Evolutionary conservation across 2,113 vertebrate species (phyloP).

Genomic region (Sinocyclocheilus maitianheensis): DNA sequence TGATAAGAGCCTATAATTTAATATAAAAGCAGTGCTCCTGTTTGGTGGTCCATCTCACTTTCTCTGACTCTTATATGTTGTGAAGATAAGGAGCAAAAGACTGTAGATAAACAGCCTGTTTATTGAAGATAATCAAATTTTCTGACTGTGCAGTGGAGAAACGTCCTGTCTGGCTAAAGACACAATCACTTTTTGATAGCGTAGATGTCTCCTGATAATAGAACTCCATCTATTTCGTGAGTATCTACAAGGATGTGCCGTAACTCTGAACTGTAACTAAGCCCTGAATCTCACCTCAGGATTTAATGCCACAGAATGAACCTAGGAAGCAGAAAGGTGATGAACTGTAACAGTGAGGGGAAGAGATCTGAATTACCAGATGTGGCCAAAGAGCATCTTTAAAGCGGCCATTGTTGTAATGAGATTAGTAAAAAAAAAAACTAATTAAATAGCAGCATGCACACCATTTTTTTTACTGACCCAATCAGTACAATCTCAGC

Average conservation of each 20-base stretch:
- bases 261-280: background rate
- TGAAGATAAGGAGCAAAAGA: constrained; percentile 63
- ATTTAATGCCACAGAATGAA: constrained; percentile 59
- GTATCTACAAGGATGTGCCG: constrained; percentile 31
- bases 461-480: background rate
- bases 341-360: constrained; percentile 35
- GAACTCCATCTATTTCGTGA: constrained; percentile 44
- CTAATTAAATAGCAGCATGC: background rate
- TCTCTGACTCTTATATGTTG: constrained; percentile 22
- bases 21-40: constrained; percentile 19
- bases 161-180: constrained; percentile 13
- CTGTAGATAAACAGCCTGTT: constrained; percentile 57
- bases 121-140: constrained; percentile 44
- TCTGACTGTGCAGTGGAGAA: constrained; percentile 17
- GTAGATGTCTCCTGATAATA: constrained; percentile 41
- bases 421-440: background rate
- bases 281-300: constrained; percentile 36
- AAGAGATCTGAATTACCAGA: background rate
- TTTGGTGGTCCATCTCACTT: constrained; percentile 44
- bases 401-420: background rate
- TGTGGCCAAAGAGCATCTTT: background rate
- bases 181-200: constrained; percentile 18
- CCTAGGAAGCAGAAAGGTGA: constrained; percentile 60
- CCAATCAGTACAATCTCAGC: constrained; percentile 2
- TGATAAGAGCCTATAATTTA: constrained; percentile 36